Base-by-base conservation (phyloP, 2,888 invertebrate species). In the Lepidochitona cinerea region DNA sequence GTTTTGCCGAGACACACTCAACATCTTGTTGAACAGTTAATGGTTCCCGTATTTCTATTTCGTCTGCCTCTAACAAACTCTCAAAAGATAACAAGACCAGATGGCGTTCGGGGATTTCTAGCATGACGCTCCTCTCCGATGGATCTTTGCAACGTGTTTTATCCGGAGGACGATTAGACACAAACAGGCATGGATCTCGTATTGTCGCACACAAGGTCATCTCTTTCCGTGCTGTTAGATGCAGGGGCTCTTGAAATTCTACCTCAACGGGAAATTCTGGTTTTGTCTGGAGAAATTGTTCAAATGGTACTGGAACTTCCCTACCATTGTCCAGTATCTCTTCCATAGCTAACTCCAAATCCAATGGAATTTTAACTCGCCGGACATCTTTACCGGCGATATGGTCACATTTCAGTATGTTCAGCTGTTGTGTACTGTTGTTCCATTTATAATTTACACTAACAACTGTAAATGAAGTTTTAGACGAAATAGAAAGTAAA, bases 381-480 rank as follows among this genome's bases (percentile, higher is more conserved):
- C 29, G 7, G 9, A 14, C 12, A 23, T 14, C 9, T 23, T 59
- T 59, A 9, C 32, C 26, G 14, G 29, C 14, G 1, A 49, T 2
- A 23, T 26, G 23, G 32, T 59, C 59, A 59, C 59, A 59, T 59
- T 59, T 59, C 12, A 59, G 59, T 12, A 59, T 32, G 29, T 26
- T 59, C 14, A 59, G 29, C 26, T 59, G 59, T 23, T 29, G 32
- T 2, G 4, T 59, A 4, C 26, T 59, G 59, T 59, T 59, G 59
- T 59, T 59, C 59, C 59, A 59, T 26, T 59, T 59, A 32, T 59
- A 59, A 32, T 59, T 59, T 32, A 59, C 59, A 9, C 29, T 59
- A 14, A 59, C 59, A 18, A 59, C 59, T 29, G 59, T 59, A 14
- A 29, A 29, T 4, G 23, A 29, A 4, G 32, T 29, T 4, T 26